Conservation (phyloP, 1,140 invertebrate species). For the Drosophila erecta region DNA sequence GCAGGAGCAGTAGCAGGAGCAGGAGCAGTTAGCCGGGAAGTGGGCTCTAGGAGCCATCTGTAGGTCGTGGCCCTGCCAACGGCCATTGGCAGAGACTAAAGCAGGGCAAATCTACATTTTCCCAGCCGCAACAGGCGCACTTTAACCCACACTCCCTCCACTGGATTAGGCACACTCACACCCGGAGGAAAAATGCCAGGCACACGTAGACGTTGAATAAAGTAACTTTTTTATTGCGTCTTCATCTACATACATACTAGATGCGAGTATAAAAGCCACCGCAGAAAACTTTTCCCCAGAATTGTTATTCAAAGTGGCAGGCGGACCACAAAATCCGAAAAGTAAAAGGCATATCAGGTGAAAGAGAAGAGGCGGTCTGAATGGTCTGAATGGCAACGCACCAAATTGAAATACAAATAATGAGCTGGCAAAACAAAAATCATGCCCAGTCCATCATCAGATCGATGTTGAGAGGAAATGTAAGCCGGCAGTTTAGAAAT, state of each 20-base stretch:
- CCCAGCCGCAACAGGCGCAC: conserved; percentile 72
- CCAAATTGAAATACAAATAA: conserved; percentile 78
- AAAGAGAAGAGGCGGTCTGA: background rate
- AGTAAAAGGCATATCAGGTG: conserved; percentile 67
- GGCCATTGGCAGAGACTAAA: conserved; percentile 16
- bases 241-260: conserved; percentile 63
- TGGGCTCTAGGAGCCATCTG: background rate
- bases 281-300: conserved; percentile 68
- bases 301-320: conserved; percentile 82
- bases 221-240: conserved; percentile 82
- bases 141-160: conserved; percentile 47
- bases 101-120: conserved; percentile 73
- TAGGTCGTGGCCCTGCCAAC: conserved; percentile 33
- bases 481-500: conserved; percentile 74
- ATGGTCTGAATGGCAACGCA: conserved; percentile 39
- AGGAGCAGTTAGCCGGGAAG: background rate
- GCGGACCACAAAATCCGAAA: conserved; percentile 62
- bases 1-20: background rate
- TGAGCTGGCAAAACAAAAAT: conserved; percentile 81
- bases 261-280: conserved; percentile 58
- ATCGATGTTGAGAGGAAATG: conserved; percentile 64
- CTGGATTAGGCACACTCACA: background rate
- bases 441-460: conserved; percentile 68
- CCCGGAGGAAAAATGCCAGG: conserved; percentile 14
- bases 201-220: conserved; percentile 74